Evolutionary conservation across 92 coral and sea anemone genomes (phyloP).

Genomic region (Plumapathes pennacea): DNA sequence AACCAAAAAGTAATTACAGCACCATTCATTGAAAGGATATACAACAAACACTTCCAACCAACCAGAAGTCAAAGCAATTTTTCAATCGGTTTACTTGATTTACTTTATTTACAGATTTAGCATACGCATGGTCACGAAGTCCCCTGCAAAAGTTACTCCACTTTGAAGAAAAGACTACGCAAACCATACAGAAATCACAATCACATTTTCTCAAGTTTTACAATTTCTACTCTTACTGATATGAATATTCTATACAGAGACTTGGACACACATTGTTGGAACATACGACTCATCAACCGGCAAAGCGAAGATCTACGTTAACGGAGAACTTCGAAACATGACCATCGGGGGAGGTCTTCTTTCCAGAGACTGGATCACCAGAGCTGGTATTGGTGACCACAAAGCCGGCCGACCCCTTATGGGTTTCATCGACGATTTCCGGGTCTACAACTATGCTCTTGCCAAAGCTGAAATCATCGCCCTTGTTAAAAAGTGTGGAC

Average conservation of each 20-base stretch:
- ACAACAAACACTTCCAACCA: too few relatives aligned
- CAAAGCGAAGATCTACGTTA: slow-evolving; percentile 84
- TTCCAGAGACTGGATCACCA: slow-evolving; percentile 92
- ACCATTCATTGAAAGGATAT: too few relatives aligned
- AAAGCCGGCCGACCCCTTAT: slow-evolving; percentile 86
- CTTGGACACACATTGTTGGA: slow-evolving; percentile 92
- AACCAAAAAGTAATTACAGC: too few relatives aligned
- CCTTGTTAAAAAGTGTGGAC: slow-evolving; percentile 68
- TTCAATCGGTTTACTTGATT: too few relatives aligned
- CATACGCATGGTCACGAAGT: too few relatives aligned
- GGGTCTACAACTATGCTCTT: slow-evolving; percentile 94
- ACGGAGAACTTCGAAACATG: slow-evolving; percentile 95
- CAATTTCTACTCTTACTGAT: too few relatives aligned
- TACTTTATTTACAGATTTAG: too few relatives aligned
- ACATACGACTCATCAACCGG: slow-evolving; percentile 95
- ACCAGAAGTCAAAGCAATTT: too few relatives aligned
- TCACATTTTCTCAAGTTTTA: too few relatives aligned
- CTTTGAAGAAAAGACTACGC: too few relatives aligned
- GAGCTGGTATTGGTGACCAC: slow-evolving; percentile 99
- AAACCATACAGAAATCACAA: too few relatives aligned
- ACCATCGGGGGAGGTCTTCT: slow-evolving; percentile 80
- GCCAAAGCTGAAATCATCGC: slow-evolving; percentile 63
- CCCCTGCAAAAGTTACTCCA: too few relatives aligned
- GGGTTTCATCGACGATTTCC: slow-evolving; percentile 96
- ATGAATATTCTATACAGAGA: slow-evolving; percentile 28